Evolutionary conservation across 2,797 vertebrate species (phyloP).

Genomic region (Urophycis tenuis): DNA sequence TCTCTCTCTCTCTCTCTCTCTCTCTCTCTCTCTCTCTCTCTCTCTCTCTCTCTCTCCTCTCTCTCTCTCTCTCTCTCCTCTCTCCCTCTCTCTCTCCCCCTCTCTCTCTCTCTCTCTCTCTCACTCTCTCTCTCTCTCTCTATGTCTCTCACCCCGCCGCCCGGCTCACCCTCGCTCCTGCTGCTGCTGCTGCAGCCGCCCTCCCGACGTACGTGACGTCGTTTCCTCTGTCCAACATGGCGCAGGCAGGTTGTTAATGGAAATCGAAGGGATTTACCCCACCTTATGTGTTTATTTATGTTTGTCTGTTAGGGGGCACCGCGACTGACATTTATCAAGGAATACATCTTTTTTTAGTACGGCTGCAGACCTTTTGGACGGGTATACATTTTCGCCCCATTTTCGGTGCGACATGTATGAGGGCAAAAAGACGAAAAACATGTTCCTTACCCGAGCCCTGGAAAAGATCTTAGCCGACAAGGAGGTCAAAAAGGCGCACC

Average conservation of each 20-base stretch:
- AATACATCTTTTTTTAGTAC: constrained; percentile 26
- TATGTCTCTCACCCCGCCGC: too few relatives aligned
- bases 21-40: too few relatives aligned
- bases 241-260: constrained; percentile 84
- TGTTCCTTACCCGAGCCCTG: constrained; percentile 97
- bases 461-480: constrained; percentile 99
- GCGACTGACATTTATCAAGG: constrained; percentile 48
- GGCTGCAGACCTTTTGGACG: constrained; percentile 38
- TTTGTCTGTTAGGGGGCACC: constrained; percentile 57
- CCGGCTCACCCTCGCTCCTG: too few relatives aligned
- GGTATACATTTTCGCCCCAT: constrained; percentile 61
- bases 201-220: constrained; percentile 52
- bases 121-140: too few relatives aligned
- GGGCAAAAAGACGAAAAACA: constrained; percentile 96
- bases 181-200: too few relatives aligned
- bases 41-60: too few relatives aligned
- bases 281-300: constrained; percentile 74
- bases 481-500: constrained; percentile 98
- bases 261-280: constrained; percentile 76
- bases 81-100: too few relatives aligned
- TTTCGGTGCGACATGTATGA: constrained; percentile 87
- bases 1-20: too few relatives aligned
- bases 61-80: too few relatives aligned
- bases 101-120: too few relatives aligned
- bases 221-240: constrained; percentile 99